Percentiles rank a stretch among this genome's conserved stretches.
Conservation (phyloP, 2,888 invertebrate genomes). For the Arenicola marina region DNA sequence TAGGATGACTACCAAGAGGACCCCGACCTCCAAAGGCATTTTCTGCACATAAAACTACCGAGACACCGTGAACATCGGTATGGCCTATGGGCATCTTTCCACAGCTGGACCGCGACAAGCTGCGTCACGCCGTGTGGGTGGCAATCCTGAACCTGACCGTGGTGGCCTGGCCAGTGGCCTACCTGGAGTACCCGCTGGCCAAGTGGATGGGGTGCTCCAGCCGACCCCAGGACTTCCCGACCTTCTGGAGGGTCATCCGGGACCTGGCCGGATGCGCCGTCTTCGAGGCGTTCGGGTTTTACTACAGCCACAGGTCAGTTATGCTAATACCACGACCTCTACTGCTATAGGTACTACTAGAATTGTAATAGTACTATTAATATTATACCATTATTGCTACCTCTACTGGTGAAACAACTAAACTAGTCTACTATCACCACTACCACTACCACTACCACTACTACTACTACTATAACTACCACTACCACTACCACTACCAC, state of each 20-base stretch:
- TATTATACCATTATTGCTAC: no score
- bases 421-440: constrained; percentile 8
- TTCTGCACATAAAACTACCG: no score
- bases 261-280: constrained; percentile 13
- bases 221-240: background rate
- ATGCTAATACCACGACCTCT: no score
- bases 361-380: no score
- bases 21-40: no score
- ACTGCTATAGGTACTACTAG: no score
- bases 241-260: background rate
- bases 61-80: no score
- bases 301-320: constrained; percentile 19
- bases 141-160: background rate
- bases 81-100: background rate
- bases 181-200: background rate
- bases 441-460: constrained; percentile 7
- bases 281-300: constrained; percentile 18
- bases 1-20: no score
- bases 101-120: background rate
- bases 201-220: background rate
- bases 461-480: constrained; percentile 19
- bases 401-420: no score
- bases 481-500: constrained; percentile 26
- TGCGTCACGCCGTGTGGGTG: background rate
- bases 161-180: background rate